Evolutionary conservation across 1,140 invertebrate genomes (phyloP).

Genomic region (Maconellicoccus hirsutus): DNA sequence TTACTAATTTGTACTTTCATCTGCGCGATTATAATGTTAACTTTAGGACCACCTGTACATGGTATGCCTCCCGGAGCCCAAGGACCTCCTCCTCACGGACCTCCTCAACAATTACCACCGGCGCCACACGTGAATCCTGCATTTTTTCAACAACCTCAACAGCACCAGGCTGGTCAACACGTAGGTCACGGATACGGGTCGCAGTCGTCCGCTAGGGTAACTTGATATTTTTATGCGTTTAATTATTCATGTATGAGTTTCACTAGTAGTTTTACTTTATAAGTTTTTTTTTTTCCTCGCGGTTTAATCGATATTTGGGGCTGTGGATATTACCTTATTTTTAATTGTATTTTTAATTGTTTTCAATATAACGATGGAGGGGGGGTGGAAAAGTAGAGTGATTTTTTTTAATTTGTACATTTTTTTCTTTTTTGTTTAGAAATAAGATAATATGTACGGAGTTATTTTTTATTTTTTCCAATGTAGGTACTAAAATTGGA

Average conservation of each 20-base stretch:
- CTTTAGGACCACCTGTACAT: slow-evolving; percentile 41
- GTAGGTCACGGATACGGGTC: slow-evolving; percentile 44
- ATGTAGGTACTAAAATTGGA: too few relatives aligned
- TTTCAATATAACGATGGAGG: neutral
- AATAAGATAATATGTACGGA: too few relatives aligned
- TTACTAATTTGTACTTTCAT: neutral
- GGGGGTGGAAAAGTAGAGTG: neutral
- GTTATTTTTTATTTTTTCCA: too few relatives aligned
- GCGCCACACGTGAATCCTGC: slow-evolving; percentile 93
- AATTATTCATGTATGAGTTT: too few relatives aligned
- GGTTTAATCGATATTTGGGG: neutral
- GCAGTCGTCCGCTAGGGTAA: slow-evolving; percentile 23
- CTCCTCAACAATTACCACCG: slow-evolving; percentile 45
- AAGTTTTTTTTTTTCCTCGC: neutral
- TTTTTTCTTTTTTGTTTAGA: too few relatives aligned
- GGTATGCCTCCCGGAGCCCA: slow-evolving; percentile 42
- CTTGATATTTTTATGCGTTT: slow-evolving; percentile 15
- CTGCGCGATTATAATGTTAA: slow-evolving; percentile 1
- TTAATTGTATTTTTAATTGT: neutral
- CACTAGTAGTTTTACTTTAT: neutral
- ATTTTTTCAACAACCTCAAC: slow-evolving; percentile 70
- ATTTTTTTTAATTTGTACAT: too few relatives aligned
- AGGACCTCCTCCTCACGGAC: slow-evolving; percentile 29
- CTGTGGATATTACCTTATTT: neutral
- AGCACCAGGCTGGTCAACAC: slow-evolving; percentile 40